phyloP scores from a whole-genome alignment of 2,113 vertebrate species.

The Cottus gobio region DNA sequence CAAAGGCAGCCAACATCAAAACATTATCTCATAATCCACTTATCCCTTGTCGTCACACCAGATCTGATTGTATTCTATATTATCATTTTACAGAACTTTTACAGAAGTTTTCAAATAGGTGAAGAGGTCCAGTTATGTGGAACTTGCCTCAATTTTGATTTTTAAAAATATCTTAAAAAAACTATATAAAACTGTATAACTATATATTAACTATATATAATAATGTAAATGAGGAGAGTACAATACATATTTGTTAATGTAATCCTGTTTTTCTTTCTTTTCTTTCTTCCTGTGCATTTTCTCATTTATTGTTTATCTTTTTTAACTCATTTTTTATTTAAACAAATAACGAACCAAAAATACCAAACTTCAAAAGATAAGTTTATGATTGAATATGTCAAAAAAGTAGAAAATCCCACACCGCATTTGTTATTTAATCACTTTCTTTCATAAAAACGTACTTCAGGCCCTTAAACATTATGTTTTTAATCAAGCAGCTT shows the following conservation, averaged over 20 bases:
- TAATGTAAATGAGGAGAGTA: too few relatives aligned
- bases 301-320: neutral
- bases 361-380: neutral
- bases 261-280: neutral
- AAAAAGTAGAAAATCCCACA: neutral
- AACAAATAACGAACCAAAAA: neutral
- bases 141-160: neutral
- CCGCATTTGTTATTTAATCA: neutral
- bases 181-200: too few relatives aligned
- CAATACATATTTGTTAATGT: neutral
- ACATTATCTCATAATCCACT: neutral
- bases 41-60: neutral
- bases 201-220: too few relatives aligned
- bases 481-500: slow-evolving; percentile 2
- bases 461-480: neutral
- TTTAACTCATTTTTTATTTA: neutral
- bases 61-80: neutral
- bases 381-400: neutral
- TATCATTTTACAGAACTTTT: neutral
- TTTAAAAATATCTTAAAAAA: neutral
- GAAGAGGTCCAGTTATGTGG: too few relatives aligned
- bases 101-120: too few relatives aligned
- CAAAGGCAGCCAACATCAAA: neutral
- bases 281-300: neutral
- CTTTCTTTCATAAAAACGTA: neutral